These are phyloP conservation scores for Diceros bicornis DNA, from an alignment of 2,797 vertebrate species.

Conservation along the genomic window DNA sequence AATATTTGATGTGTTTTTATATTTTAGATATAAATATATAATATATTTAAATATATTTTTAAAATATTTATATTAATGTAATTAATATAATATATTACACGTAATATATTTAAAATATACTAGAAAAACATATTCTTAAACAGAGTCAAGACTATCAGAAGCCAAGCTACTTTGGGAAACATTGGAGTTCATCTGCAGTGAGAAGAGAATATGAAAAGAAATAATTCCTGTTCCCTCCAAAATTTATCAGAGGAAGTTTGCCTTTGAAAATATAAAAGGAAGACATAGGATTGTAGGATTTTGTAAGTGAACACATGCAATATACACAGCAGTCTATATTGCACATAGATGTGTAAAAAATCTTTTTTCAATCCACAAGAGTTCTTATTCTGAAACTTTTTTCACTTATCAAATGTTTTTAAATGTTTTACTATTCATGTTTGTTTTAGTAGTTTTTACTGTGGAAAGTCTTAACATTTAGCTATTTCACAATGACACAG, in stretches of 20 bases:
- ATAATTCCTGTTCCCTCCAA: not conserved
- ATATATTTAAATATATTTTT: no score
- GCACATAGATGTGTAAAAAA: not conserved
- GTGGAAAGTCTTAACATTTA: conserved; percentile 39
- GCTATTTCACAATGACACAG: not conserved
- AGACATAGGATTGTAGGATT: not conserved
- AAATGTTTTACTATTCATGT: not conserved
- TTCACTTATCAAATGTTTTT: not conserved
- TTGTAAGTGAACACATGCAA: not conserved
- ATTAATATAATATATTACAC: no score
- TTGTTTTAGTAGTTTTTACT: conserved; percentile 4
- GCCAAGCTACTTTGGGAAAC: not conserved
- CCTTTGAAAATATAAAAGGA: conserved; percentile 23
- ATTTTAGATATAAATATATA: no score
- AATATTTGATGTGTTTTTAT: not conserved
- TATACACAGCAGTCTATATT: not conserved
- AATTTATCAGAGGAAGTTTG: conserved; percentile 3
- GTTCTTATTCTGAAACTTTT: not conserved
- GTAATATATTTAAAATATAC: no score
- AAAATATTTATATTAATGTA: no score
- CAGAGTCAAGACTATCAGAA: not conserved
- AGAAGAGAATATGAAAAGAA: not conserved
- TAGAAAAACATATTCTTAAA: not conserved
- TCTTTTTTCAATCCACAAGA: not conserved
- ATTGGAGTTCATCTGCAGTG: not conserved